Conservation (phyloP, 2,888 invertebrate genomes). For the Aphidoletes aphidimyza region DNA sequence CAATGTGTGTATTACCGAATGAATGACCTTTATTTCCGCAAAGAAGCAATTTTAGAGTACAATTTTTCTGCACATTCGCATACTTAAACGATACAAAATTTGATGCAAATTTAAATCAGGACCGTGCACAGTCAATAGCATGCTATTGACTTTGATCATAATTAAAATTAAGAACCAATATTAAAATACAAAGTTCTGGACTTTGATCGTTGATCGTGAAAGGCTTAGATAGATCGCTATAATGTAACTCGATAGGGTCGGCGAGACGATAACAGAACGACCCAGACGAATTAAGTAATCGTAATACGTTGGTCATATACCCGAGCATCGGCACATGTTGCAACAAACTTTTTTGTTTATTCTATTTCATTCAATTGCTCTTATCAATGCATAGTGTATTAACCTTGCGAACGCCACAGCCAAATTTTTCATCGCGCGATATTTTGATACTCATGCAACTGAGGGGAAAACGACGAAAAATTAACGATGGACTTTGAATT, state of each 20-base stretch:
- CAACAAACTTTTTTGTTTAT: background rate
- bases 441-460: background rate
- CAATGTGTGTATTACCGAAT: background rate
- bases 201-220: background rate
- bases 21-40: background rate
- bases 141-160: background rate
- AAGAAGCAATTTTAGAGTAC: background rate
- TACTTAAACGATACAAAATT: no score
- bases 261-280: background rate
- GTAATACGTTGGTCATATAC: background rate
- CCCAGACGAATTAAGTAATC: conserved; percentile 22
- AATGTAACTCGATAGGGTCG: background rate
- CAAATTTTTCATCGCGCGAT: background rate
- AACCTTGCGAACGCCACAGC: background rate
- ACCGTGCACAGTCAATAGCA: no score
- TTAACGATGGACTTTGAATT: background rate
- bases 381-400: background rate
- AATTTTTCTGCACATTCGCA: no score
- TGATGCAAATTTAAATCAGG: no score
- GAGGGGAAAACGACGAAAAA: background rate
- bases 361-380: background rate
- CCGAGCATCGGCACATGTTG: background rate
- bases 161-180: background rate
- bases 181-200: no score
- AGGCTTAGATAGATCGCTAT: background rate